Evolutionary conservation across 2,113 vertebrate genomes (phyloP), one percentile per base, ranked within the genome.

Genomic region (Nipponia nippon): DNA sequence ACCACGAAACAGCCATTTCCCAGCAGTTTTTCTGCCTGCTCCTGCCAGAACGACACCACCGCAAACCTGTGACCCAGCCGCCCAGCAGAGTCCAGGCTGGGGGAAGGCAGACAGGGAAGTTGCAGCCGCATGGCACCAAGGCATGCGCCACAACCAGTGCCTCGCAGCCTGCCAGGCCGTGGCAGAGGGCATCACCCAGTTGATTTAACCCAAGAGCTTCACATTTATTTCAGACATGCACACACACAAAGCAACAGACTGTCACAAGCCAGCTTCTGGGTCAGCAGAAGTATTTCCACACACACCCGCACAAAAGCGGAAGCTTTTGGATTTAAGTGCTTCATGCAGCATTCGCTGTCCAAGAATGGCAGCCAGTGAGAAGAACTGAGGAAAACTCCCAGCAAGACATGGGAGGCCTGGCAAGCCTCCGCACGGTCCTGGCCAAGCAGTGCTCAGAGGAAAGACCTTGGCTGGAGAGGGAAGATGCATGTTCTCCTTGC

Each of bases 111-210:
- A 9, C 0, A 1, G 50, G 69, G 44, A 56, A 56, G 16, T 6
- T 3, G 5, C 52, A 53, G 82, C 59, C 11, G 1, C 71, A 25
- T 2, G 38, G 80, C 81, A 52, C 30, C 3, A 2, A 18, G 20
- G 16, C 27, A 32, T 11, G 3, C 1, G 10, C 20, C 46, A 29
- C 69, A 67, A 5, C 3, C 14, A 4, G 83, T 0, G 0, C 53
- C 40, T 12, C 1, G 0, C 16, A 22, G 67, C 66, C n/a, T 10
- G 26, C 23, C 3, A 2, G 47, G 72, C 65, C 0, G 0, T 1
- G 16, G 69, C 53, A 62, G 27, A 44, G 58, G 62, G 19, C 72
- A 87, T 77, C 83, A 6, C 72, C 30, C 27, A 3, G 23, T 1
- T 5, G 3, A 16, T 38, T 50, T 12, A 21, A 62, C 69, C 29